phyloP scores from a whole-genome alignment of 2,888 invertebrate genomes.

The Xylophagus ater region DNA sequence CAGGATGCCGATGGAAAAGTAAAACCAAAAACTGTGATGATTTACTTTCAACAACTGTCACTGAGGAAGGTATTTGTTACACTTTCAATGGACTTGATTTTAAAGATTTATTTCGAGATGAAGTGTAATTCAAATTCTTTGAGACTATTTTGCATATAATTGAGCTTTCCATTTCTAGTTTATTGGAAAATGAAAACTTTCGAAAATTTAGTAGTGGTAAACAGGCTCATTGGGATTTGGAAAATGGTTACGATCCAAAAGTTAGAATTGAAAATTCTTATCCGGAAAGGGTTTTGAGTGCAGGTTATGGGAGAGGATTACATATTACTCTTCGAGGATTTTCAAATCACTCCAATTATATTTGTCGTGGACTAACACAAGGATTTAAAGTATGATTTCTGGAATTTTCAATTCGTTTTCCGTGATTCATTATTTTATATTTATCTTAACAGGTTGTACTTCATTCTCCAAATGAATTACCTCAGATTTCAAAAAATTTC shows the following conservation, averaged over 20 bases:
- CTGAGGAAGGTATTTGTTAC: constrained; percentile 60
- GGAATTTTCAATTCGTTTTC: too few relatives aligned
- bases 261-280: constrained; percentile 50
- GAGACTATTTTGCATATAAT: too few relatives aligned
- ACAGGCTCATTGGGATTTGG: constrained; percentile 49
- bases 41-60: too few relatives aligned
- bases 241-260: constrained; percentile 46
- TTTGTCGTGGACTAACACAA: constrained; percentile 61
- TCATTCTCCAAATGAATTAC: constrained; percentile 35
- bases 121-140: constrained; percentile 24
- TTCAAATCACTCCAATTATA: constrained; percentile 51
- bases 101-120: constrained; percentile 44
- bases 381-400: constrained; percentile 64
- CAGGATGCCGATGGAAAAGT: too few relatives aligned
- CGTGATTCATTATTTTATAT: too few relatives aligned
- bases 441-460: constrained; percentile 25
- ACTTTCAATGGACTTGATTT: constrained; percentile 54
- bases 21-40: too few relatives aligned
- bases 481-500: constrained; percentile 48
- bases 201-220: too few relatives aligned
- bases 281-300: constrained; percentile 54
- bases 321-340: constrained; percentile 48
- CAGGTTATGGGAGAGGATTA: constrained; percentile 58
- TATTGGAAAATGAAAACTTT: too few relatives aligned
- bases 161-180: too few relatives aligned